These are phyloP conservation scores for Helogale parvula DNA, from an alignment of 2,113 vertebrate genomes.

Conservation along the genomic window DNA sequence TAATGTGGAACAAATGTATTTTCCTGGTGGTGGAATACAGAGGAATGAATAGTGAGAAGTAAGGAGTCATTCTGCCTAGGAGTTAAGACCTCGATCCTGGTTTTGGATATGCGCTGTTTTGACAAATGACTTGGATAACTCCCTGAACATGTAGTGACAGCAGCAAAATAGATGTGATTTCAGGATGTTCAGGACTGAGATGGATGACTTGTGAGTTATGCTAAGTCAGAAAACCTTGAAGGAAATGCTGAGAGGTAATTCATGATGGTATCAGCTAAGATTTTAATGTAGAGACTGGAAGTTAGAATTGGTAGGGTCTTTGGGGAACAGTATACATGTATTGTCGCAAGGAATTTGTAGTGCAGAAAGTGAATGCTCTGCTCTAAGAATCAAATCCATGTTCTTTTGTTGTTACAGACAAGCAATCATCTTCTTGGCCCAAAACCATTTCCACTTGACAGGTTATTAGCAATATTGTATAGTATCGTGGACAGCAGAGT, in stretches of 20 bases:
- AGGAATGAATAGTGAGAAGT: not conserved
- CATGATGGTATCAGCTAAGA: not conserved
- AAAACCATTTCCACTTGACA: constrained; percentile 97
- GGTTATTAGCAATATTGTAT: constrained; percentile 96
- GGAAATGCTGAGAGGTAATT: not conserved
- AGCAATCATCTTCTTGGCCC: constrained; percentile 98
- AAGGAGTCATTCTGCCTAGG: not conserved
- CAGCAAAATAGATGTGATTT: not conserved
- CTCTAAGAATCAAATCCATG: constrained; percentile 32
- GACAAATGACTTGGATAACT: not conserved
- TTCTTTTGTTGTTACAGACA: constrained; percentile 87
- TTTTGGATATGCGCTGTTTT: not conserved
- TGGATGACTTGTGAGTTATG: not conserved
- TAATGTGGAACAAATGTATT: not conserved
- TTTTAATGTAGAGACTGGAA: not conserved
- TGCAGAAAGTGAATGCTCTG: constrained; percentile 1
- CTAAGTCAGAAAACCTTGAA: constrained; percentile 48
- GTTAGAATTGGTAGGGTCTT: constrained; percentile 1
- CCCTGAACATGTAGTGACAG: not conserved
- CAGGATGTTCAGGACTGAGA: not conserved
- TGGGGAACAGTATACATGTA: constrained; percentile 21
- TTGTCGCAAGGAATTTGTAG: not conserved
- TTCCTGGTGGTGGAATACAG: not conserved
- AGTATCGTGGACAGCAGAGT: constrained; percentile 97
- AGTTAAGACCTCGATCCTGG: not conserved